Base-by-base conservation (phyloP, 2,888 invertebrate genomes). In the Hololepta plana region DNA sequence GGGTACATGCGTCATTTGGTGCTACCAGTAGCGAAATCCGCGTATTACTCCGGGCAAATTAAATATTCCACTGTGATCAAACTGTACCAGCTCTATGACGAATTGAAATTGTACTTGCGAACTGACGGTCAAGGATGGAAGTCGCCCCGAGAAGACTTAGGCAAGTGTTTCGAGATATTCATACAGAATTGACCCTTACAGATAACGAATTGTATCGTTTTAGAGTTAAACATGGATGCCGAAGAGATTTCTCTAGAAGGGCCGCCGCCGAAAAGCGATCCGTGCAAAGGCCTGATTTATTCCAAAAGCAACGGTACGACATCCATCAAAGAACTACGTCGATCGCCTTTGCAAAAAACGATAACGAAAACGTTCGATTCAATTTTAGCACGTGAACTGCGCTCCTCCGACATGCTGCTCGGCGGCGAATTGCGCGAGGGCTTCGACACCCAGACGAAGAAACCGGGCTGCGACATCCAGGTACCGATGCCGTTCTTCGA, bases 11-110 rank as follows among this genome's bases (percentile, higher is more conserved):
- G 67, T 39, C 53, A 59, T 23, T 63, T 64, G 44, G 54, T 67
- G 6, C 40, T 72, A 7, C 73, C 74, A 0, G 45, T 65, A 1
- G 60, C 67, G 0, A 67, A 64, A 39, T 56, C 60, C 23, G 59
- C 66, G 0, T 74, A 60, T 47, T 74, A 74, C 35, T 63, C 65
- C 4, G 74, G 73, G 1, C 57, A 59, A 7, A 51, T 72, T 2
- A 56, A 62, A 20, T 64, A 61, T 41, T 46, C 54, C 1, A 62
- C 62, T 23, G 60, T 65, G 12, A 41, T 57, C n/a, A 63, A 59
- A 38, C 42, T 71, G 2, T 60, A 60, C 32, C 50, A 61, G 21
- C 54, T 70, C 4, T 65, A 63, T 37, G 57, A 64, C 2, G 62
- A 68, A 34, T 41, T 72, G 5, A 70, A 66, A 41, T 49, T 44